phyloP scores from a whole-genome alignment of 1,140 invertebrate species.

The Oreohelix idahoensis region DNA sequence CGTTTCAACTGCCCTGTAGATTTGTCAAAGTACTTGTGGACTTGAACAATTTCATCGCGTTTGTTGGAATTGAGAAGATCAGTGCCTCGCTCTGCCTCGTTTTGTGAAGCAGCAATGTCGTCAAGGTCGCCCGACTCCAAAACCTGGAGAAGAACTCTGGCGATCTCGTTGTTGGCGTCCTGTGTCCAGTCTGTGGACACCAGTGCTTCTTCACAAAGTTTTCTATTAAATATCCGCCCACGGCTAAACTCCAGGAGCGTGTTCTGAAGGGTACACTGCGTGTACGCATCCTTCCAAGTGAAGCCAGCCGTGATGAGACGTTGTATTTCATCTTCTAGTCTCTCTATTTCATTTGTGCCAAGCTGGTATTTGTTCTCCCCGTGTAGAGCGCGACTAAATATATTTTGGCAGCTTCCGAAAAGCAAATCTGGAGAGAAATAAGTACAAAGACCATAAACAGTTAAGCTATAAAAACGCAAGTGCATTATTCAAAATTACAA shows the following conservation, averaged over 20 bases:
- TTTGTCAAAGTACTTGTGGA: constrained; percentile 65
- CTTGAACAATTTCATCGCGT: constrained; percentile 61
- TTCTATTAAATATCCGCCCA: constrained; percentile 43
- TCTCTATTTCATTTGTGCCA: constrained; percentile 43
- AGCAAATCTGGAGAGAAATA: constrained; percentile 54
- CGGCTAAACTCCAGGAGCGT: constrained; percentile 48
- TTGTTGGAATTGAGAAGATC: constrained; percentile 53
- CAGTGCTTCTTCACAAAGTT: constrained; percentile 48
- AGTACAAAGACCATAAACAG: neutral
- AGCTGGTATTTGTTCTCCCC: constrained; percentile 46
- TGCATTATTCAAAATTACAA: neutral
- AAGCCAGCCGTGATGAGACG: constrained; percentile 53
- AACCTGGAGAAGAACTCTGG: constrained; percentile 46
- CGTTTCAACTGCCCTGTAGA: constrained; percentile 55
- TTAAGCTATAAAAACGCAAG: no score
- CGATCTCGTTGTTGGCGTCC: constrained; percentile 46
- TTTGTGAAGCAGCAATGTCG: neutral
- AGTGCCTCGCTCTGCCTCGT: constrained; percentile 1
- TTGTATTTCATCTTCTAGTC: constrained; percentile 49
- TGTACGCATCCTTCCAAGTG: constrained; percentile 59
- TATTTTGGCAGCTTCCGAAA: constrained; percentile 55
- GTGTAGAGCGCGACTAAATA: constrained; percentile 24
- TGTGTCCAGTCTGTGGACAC: constrained; percentile 20
- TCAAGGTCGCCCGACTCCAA: constrained; percentile 33
- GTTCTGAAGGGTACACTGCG: constrained; percentile 63